These are phyloP conservation scores for Myotis findleyi DNA, from an alignment of 2,797 vertebrate species.

Conservation along the genomic window DNA sequence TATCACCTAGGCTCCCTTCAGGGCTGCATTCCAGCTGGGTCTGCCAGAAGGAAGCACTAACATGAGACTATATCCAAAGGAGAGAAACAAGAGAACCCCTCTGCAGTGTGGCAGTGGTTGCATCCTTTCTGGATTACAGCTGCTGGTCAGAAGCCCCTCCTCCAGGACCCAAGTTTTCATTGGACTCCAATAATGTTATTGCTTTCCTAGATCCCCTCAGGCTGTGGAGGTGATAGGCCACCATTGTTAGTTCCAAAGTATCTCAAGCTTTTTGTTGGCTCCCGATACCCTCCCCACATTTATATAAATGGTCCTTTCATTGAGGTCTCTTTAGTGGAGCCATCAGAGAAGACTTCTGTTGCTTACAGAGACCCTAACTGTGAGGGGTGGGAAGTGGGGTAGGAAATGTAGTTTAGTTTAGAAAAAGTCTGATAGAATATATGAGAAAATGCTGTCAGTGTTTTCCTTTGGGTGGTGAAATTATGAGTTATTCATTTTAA, in stretches of 20 bases:
- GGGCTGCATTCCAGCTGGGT: not conserved
- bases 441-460: not conserved
- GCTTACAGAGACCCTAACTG: not conserved
- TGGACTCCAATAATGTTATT: not conserved
- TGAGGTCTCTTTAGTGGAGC: not conserved
- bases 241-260: not conserved
- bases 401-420: not conserved
- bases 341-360: not conserved
- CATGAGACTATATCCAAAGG: not conserved
- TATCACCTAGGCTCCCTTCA: not conserved
- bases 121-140: not conserved
- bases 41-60: not conserved
- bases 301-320: not conserved
- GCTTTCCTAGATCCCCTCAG: not conserved
- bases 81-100: not conserved
- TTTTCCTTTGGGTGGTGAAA: not conserved
- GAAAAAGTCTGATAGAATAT: constrained; percentile 10
- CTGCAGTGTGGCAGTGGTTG: not conserved
- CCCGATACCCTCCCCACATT: not conserved
- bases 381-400: not conserved
- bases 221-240: not conserved
- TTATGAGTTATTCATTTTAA: constrained; percentile 27
- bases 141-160: not conserved
- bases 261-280: not conserved
- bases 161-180: not conserved